phyloP scores from a whole-genome alignment of 2,113 vertebrate species.

The Dissostichus mawsoni region DNA sequence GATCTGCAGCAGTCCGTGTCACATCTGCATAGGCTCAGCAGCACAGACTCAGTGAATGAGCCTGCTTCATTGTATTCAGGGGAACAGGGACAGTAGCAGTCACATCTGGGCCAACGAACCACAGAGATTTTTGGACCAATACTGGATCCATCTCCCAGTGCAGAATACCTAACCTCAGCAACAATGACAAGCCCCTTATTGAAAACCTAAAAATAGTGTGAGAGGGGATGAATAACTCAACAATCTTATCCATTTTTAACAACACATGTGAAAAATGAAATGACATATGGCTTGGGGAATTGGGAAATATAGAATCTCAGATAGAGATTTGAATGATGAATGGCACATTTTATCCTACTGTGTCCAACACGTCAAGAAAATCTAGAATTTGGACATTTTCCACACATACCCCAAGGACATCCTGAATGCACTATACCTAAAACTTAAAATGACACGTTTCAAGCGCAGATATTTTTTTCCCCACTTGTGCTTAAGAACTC shows the following conservation, averaged over 20 bases:
- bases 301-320: neutral
- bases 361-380: constrained; percentile 45
- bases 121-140: constrained; percentile 26
- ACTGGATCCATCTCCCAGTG: constrained; percentile 26
- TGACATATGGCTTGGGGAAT: constrained; percentile 39
- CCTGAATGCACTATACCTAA: constrained; percentile 7
- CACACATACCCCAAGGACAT: constrained; percentile 40
- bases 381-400: constrained; percentile 29
- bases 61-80: constrained; percentile 21
- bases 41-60: constrained; percentile 33
- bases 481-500: constrained; percentile 11
- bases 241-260: constrained; percentile 59
- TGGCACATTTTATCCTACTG: constrained; percentile 53
- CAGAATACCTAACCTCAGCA: constrained; percentile 40
- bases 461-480: constrained; percentile 2
- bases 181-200: constrained; percentile 46
- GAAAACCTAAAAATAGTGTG: constrained; percentile 56
- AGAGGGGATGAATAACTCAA: constrained; percentile 59
- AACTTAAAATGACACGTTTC: constrained; percentile 42
- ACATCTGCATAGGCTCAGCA: constrained; percentile 54
- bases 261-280: constrained; percentile 52
- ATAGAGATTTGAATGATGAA: constrained; percentile 55
- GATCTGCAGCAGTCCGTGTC: constrained; percentile 41
- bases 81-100: constrained; percentile 34
- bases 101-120: constrained; percentile 49